Evolutionary conservation across 1,140 invertebrate genomes (phyloP), one percentile per base, ranked within the genome.

Genomic region (Penaeus indicus): DNA sequence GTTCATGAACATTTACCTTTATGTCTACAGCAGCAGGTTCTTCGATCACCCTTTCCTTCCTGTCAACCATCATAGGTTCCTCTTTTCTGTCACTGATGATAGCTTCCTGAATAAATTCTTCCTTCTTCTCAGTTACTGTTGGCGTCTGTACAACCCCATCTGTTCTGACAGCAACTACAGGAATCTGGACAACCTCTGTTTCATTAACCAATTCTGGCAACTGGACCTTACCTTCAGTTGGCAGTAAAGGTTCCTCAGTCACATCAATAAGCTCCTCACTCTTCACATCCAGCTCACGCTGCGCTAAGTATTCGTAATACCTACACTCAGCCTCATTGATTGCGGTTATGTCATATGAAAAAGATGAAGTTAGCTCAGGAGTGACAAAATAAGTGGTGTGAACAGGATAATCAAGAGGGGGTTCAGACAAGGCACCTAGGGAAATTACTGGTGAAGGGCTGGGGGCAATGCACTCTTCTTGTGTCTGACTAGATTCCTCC

Each of bases 291-390:
- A 75, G 25, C 11, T 75, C 69, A 62, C 21, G 27, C 47, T 88
- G 62, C 54, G 86, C 42, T 38, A 62, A 38, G 63, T 83, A 84
- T 86, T 86, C 78, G 67, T 82, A 88, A 72, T 89, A 90, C 22
- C 67, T 86, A 27, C 81, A 25, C 64, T 90, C 90, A 67, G 90
- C 90, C 27, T 90, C 86, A 67, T 85, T 86, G 72, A 90, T 90
- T 81, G 86, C 90, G 81, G 69, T 86, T 61, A 85, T 88, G 69
- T 90, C 86, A 86, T 90, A 90, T 32, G 72, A 85, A 54, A 72
- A 82, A 21, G 69, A 79, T 38, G 42, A 84, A 62, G 80, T 83
- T 88, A 83, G 69, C 25, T 88, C 86, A 75, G 60, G 86, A 62
- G 38, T 85, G 54, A 67, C n/a, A 75, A 75, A 67, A 78, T 78